A percentile compares a stretch with the other conserved stretches of the same genome.
Evolutionary conservation across 2,113 vertebrate genomes (phyloP).

Genomic region (Telmatochromis sp.): DNA sequence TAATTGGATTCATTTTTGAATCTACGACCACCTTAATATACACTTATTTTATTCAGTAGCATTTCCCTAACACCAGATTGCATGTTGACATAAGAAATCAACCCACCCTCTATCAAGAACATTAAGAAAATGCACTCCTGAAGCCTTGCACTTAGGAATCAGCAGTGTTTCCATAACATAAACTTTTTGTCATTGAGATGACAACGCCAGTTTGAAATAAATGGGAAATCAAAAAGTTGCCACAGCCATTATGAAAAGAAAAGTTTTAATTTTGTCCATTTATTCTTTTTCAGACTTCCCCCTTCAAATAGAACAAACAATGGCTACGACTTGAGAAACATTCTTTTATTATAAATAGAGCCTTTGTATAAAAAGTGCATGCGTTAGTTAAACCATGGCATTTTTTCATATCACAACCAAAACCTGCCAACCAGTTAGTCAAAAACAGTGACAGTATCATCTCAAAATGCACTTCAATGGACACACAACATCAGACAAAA

Average conservation of each 20-base stretch:
- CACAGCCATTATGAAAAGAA: background rate
- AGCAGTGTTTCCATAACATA: background rate
- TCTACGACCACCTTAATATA: background rate
- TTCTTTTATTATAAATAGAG: constrained; percentile 99
- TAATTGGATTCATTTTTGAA: background rate
- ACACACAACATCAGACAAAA: constrained; percentile 84
- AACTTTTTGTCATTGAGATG: background rate
- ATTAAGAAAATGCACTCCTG: background rate
- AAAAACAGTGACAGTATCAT: constrained; percentile 81
- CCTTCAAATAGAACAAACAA: constrained; percentile 68
- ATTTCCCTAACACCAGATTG: background rate
- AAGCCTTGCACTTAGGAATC: background rate
- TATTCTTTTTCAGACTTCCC: background rate
- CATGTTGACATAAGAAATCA: background rate
- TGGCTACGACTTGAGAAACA: constrained; percentile 90
- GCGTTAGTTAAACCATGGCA: constrained; percentile 83
- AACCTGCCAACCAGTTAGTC: constrained; percentile 81
- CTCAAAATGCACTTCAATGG: constrained; percentile 82
- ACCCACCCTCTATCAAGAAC: background rate
- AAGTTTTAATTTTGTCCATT: background rate
- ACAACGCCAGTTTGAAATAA: background rate
- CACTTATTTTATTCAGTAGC: background rate
- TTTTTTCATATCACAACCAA: constrained; percentile 85
- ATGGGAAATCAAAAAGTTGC: background rate
- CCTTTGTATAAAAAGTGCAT: constrained; percentile 96